These are phyloP conservation scores for Taurulus bubalis DNA, from an alignment of 2,113 vertebrate species.

Conservation along the genomic window DNA sequence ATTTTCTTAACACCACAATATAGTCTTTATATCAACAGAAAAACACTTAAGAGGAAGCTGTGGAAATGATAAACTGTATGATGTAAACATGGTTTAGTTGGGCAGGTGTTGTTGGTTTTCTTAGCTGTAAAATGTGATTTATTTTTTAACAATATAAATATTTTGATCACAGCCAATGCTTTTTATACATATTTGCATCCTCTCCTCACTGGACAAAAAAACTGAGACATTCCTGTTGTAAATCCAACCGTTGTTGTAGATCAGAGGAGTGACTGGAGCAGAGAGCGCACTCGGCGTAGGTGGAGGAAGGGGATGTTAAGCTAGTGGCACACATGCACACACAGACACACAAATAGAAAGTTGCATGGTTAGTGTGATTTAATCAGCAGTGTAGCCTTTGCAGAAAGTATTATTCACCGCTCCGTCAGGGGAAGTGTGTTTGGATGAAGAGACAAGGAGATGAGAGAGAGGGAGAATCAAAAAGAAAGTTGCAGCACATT, in stretches of 20 bases:
- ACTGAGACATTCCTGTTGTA: neutral
- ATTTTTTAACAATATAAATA: no score
- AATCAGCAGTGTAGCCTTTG: slow-evolving; percentile 1
- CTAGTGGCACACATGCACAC: neutral
- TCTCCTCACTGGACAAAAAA: neutral
- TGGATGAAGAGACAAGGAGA: neutral
- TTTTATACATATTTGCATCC: neutral
- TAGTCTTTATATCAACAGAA: neutral
- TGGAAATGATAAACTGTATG: neutral
- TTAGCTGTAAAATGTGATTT: neutral
- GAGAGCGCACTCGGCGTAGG: no score
- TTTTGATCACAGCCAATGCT: neutral
- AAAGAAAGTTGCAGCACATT: neutral
- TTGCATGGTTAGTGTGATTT: slow-evolving; percentile 27
- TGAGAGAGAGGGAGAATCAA: neutral
- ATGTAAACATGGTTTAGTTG: neutral
- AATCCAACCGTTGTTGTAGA: neutral
- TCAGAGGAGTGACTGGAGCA: slow-evolving; percentile 21
- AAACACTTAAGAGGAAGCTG: neutral
- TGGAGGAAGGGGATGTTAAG: no score
- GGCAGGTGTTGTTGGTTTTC: neutral
- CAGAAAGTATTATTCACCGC: slow-evolving; percentile 4
- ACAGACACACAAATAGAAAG: slow-evolving; percentile 30
- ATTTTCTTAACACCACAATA: neutral
- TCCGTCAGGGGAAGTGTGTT: neutral